Evolutionary conservation across 1,140 invertebrate genomes (phyloP).

Genomic region (Drosophila oshimai): DNA sequence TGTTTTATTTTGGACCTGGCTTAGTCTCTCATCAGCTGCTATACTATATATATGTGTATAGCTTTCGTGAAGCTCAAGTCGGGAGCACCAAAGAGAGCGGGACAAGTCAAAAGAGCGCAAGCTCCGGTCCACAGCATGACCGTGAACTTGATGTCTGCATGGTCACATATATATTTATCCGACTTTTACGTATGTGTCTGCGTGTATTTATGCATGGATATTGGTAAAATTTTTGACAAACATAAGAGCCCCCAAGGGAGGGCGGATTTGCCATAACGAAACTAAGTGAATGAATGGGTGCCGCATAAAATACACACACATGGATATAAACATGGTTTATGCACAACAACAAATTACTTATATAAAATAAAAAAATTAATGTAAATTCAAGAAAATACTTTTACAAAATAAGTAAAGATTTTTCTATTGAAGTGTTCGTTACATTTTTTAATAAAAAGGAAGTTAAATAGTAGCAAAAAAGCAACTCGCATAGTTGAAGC

Average conservation of each 20-base stretch:
- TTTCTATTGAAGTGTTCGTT: too few species aligned
- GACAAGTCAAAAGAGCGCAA: constrained; percentile 36
- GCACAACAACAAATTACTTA: neutral
- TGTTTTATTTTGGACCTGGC: constrained; percentile 35
- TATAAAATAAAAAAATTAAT: neutral
- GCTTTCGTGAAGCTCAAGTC: constrained; percentile 16
- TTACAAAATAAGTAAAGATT: too few species aligned
- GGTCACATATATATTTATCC: constrained; percentile 14
- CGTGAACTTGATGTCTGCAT: constrained; percentile 65
- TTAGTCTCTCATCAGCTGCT: constrained; percentile 16
- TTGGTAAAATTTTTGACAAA: constrained; percentile 37
- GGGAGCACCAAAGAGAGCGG: neutral
- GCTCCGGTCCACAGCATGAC: constrained; percentile 42
- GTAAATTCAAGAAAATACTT: too few species aligned
- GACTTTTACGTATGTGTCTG: constrained; percentile 3
- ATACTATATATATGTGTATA: too few species aligned
- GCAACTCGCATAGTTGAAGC: too few species aligned
- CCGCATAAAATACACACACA: neutral
- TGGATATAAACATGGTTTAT: constrained; percentile 7
- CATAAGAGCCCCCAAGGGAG: constrained; percentile 19
- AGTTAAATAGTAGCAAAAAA: too few species aligned
- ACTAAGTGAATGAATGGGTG: constrained; percentile 47
- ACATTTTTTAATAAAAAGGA: too few species aligned
- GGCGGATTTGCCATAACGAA: constrained; percentile 17
- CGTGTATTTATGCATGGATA: constrained; percentile 11